Percentiles rank a stretch among this genome's conserved stretches.
phyloP scores from a whole-genome alignment of 2,888 invertebrate genomes.

The Sympetrum striolatum region DNA sequence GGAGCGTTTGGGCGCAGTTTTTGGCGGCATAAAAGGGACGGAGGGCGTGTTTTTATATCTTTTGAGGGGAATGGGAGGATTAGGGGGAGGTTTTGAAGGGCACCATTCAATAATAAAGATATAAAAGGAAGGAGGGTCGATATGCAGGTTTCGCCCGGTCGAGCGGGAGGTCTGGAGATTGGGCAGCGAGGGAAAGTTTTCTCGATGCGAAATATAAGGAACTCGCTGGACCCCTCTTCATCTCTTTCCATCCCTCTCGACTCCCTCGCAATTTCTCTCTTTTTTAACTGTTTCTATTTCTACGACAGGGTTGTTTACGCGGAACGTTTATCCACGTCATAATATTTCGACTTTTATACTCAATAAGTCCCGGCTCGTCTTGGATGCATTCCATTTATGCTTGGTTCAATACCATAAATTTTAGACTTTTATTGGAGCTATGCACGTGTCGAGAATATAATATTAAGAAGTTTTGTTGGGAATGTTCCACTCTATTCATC shows the following conservation, averaged over 20 bases:
- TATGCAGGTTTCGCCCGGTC: slow-evolving; percentile 22
- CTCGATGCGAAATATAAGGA: neutral
- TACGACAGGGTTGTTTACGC: too few relatives aligned
- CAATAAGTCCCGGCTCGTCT: too few relatives aligned
- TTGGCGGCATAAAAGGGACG: neutral
- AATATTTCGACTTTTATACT: too few relatives aligned
- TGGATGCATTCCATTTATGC: too few relatives aligned
- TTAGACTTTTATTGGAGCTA: too few relatives aligned
- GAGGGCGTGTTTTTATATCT: neutral
- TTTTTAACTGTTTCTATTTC: too few relatives aligned
- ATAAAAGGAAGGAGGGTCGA: slow-evolving; percentile 13
- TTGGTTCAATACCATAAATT: too few relatives aligned
- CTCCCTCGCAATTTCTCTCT: too few relatives aligned
- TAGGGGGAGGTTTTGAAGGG: neutral
- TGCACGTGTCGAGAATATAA: too few relatives aligned
- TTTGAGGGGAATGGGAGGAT: neutral
- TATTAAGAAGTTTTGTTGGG: too few relatives aligned
- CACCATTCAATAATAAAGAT: slow-evolving; percentile 40
- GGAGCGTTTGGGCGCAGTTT: neutral
- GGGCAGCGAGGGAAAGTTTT: slow-evolving; percentile 20
- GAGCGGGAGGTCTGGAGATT: neutral
- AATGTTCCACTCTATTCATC: too few relatives aligned
- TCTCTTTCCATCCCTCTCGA: neutral
- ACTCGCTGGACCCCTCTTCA: neutral
- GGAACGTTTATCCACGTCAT: too few relatives aligned